Evolutionary conservation across 2,888 invertebrate genomes (phyloP), one percentile per base, ranked within the genome.

Genomic region (Ephialtes manifestator): DNA sequence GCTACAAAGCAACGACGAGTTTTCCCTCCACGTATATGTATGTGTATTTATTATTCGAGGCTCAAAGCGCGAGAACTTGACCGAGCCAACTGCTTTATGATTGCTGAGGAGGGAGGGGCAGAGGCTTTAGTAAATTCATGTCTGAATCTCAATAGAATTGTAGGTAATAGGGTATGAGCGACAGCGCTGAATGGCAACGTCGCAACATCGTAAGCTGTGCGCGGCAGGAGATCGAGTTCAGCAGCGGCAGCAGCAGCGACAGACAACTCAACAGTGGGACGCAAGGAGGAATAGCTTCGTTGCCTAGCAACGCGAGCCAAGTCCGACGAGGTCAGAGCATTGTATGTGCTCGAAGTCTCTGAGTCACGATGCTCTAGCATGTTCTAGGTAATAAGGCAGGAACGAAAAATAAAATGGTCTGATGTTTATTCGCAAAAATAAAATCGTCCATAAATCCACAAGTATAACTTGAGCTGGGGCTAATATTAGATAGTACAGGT

Each of bases 271-370:
- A 55, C 71, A 10, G 28, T 24, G 74, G 43, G 60, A 31, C 48
- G 63, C 63, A 63, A 63, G 65, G 72, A 55, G 84, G 67, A 85
- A 81, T 78, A 78, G 76, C 24, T 79, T 60, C 79, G 82, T 85
- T 76, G 85, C 85, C 39, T 86, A 83, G 88, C 87, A 87, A 88
- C 87, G 83, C 24, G 85, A 78, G 83, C 88, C 85, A 86, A 88
- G 84, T 84, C 86, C 83, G 80, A 78, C 85, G 83, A 87, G 88
- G 88, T 88, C 88, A 88, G 85, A 81, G 85, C 79, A 82, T 85
- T 83, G 83, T 85, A 71, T 83, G 70, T 68, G 43, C 75, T 60
- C 82, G 83, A 85, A 83, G 85, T 85, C 83, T 79, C 80, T 85
- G 79, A 85, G 71, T 83, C 83, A 83, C 76, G 71, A 67, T 46